phyloP scores from a whole-genome alignment of 1,140 invertebrate species.

The Brachionus sp. region DNA sequence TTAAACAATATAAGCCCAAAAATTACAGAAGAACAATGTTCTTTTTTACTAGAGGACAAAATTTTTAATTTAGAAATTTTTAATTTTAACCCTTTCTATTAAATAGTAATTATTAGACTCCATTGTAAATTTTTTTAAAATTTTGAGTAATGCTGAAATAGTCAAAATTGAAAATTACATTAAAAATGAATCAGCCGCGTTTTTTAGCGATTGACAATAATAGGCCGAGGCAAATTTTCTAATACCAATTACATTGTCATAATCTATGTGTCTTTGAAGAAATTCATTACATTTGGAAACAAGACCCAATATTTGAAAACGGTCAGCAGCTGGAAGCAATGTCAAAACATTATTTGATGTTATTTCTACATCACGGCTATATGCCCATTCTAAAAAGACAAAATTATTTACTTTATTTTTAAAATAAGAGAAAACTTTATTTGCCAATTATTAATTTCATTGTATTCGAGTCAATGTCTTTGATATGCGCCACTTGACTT shows the following conservation, averaged over 20 bases:
- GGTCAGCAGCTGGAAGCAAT: conserved; percentile 30
- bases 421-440: not conserved
- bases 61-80: too few relatives aligned
- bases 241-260: conserved; percentile 42
- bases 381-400: conserved; percentile 40
- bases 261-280: not conserved
- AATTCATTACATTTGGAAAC: conserved; percentile 42
- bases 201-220: not conserved
- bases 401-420: not conserved
- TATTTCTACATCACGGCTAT: conserved; percentile 29
- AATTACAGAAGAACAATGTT: too few relatives aligned
- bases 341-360: conserved; percentile 20
- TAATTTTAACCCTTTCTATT: too few relatives aligned
- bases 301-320: conserved; percentile 43
- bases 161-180: not conserved
- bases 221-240: conserved; percentile 22
- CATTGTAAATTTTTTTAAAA: not conserved
- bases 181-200: not conserved
- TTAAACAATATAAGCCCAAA: too few relatives aligned
- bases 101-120: too few relatives aligned
- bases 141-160: too few relatives aligned
- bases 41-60: too few relatives aligned
- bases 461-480: not conserved
- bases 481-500: not conserved
- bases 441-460: conserved; percentile 11